These are phyloP conservation scores for Epirrita christyi DNA, from an alignment of 2,888 invertebrate genomes.

Conservation along the genomic window DNA sequence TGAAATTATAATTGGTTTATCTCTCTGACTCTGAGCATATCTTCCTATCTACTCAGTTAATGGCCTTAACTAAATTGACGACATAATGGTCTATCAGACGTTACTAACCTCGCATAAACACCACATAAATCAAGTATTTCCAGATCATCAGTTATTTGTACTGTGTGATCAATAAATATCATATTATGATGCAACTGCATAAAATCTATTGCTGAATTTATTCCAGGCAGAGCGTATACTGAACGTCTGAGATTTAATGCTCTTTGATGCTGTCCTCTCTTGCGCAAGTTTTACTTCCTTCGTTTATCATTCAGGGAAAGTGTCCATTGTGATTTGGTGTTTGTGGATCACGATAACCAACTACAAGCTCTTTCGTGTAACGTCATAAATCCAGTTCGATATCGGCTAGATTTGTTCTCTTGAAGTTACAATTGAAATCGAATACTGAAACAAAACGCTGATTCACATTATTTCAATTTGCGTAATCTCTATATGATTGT, in stretches of 20 bases:
- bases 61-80: too few relatives aligned
- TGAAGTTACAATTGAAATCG: conserved; percentile 68
- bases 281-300: conserved; percentile 23
- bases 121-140: too few relatives aligned
- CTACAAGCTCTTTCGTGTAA: conserved; percentile 66
- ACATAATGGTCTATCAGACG: too few relatives aligned
- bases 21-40: conserved; percentile 9
- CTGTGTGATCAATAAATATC: too few relatives aligned
- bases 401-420: conserved; percentile 64
- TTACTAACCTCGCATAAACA: too few relatives aligned
- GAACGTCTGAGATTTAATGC: conserved; percentile 10
- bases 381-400: conserved; percentile 67
- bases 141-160: too few relatives aligned
- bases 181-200: too few relatives aligned
- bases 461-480: conserved; percentile 67
- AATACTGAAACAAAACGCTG: conserved; percentile 66
- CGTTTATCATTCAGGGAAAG: conserved; percentile 59
- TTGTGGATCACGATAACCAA: conserved; percentile 56
- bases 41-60: neutral
- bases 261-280: conserved; percentile 15
- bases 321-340: conserved; percentile 52
- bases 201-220: conserved; percentile 4
- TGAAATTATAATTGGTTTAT: conserved; percentile 24
- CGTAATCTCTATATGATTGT: conserved; percentile 55
- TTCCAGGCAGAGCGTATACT: conserved; percentile 2